These are phyloP conservation scores for Drosophila pectinifera DNA, from an alignment of 1,140 invertebrate genomes.

Conservation along the genomic window DNA sequence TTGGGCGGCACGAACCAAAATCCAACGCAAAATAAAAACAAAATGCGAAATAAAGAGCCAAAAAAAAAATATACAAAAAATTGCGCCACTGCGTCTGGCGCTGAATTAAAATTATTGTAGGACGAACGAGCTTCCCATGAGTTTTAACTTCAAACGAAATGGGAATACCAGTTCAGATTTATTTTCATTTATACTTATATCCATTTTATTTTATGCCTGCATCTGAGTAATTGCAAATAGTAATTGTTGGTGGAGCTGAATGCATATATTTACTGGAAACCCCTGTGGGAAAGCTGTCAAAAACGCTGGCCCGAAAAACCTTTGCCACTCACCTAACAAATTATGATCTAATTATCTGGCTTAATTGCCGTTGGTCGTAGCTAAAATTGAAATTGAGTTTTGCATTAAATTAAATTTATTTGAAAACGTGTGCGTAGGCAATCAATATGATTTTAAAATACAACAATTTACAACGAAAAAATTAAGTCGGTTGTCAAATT, in stretches of 20 bases:
- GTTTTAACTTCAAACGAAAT: slow-evolving; percentile 31
- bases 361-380: slow-evolving; percentile 26
- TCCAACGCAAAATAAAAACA: slow-evolving; percentile 26
- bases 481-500: slow-evolving; percentile 52
- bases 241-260: background rate
- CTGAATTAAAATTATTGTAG: slow-evolving; percentile 65
- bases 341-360: slow-evolving; percentile 48
- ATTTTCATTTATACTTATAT: slow-evolving; percentile 18
- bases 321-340: slow-evolving; percentile 30
- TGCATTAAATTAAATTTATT: slow-evolving; percentile 27
- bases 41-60: slow-evolving; percentile 10
- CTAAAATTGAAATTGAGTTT: slow-evolving; percentile 46
- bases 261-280: slow-evolving; percentile 2
- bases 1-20: slow-evolving; percentile 15
- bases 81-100: slow-evolving; percentile 47
- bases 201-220: slow-evolving; percentile 19
- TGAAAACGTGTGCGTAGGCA: slow-evolving; percentile 10
- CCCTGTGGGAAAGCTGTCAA: slow-evolving; percentile 30
- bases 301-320: slow-evolving; percentile 8
- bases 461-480: slow-evolving; percentile 19
- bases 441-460: slow-evolving; percentile 28
- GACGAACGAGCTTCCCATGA: slow-evolving; percentile 14
- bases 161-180: slow-evolving; percentile 21
- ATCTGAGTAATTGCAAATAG: slow-evolving; percentile 29
- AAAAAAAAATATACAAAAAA: slow-evolving; percentile 6